Conservation (phyloP, 2,797 vertebrate genomes). For the Odontamblyopus lacepedii region DNA sequence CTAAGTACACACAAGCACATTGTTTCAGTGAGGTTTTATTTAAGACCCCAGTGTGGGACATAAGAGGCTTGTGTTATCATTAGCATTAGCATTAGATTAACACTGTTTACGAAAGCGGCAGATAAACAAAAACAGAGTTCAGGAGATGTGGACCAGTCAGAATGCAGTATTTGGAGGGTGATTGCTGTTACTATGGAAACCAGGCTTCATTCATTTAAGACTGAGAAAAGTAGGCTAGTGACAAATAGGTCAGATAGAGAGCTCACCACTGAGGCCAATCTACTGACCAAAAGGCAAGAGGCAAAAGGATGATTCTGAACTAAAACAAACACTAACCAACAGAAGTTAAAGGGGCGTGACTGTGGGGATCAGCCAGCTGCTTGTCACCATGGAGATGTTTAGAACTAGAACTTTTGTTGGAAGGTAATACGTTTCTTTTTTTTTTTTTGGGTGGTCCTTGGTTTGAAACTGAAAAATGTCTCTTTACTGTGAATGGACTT, state of each 20-base stretch:
- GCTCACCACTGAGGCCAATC: too few relatives aligned
- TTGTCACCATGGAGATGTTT: too few relatives aligned
- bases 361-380: too few relatives aligned
- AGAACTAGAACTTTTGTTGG: too few relatives aligned
- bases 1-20: neutral
- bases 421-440: too few relatives aligned
- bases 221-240: neutral
- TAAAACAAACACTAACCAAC: too few relatives aligned
- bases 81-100: neutral
- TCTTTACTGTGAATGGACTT: too few relatives aligned
- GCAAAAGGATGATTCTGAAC: too few relatives aligned
- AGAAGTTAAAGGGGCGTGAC: too few relatives aligned
- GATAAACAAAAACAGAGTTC: neutral
- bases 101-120: neutral
- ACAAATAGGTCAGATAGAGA: neutral
- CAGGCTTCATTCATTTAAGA: neutral
- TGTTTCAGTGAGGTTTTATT: neutral
- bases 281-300: too few relatives aligned
- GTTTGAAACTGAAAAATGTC: too few relatives aligned
- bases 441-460: too few relatives aligned
- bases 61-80: conserved; percentile 3
- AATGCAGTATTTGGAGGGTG: neutral
- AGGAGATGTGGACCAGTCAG: conserved; percentile 5
- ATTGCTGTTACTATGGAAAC: neutral
- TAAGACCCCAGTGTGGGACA: neutral